Evolutionary conservation across 2,797 vertebrate genomes (phyloP).

Genomic region (Alosa sapidissima): DNA sequence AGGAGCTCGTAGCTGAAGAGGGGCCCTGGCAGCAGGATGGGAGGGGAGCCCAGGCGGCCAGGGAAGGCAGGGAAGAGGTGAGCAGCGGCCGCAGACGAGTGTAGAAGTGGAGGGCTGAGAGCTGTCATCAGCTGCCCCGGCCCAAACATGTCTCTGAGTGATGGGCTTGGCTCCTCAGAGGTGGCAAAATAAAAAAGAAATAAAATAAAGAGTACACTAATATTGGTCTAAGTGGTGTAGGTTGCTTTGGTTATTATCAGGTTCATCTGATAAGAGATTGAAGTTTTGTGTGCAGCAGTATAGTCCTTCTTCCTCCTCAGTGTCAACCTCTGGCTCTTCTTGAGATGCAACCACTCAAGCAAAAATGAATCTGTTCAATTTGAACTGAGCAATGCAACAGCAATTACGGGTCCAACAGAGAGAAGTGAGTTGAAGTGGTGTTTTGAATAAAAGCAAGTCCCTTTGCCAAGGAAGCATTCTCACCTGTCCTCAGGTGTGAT

Average conservation of each 20-base stretch:
- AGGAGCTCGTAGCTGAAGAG: constrained; percentile 79
- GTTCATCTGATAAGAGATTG: neutral
- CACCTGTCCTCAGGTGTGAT: constrained; percentile 63
- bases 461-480: constrained; percentile 56
- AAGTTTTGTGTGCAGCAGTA: neutral
- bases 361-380: constrained; percentile 48
- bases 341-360: constrained; percentile 11
- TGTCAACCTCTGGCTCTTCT: neutral
- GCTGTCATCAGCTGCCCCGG: constrained; percentile 73
- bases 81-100: constrained; percentile 62
- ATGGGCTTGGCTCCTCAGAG: neutral
- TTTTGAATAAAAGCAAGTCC: neutral
- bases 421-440: neutral
- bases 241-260: neutral
- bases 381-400: neutral
- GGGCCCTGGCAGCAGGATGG: constrained; percentile 75
- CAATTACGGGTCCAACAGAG: neutral
- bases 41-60: constrained; percentile 66
- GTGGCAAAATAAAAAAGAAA: neutral
- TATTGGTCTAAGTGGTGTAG: neutral
- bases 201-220: neutral
- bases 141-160: constrained; percentile 74
- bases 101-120: constrained; percentile 74
- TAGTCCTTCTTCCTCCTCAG: neutral
- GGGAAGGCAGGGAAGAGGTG: constrained; percentile 76